A percentile compares a stretch with the other conserved stretches of the same genome.
These are phyloP conservation scores for Baccha elongata DNA, from an alignment of 2,888 invertebrate genomes.

Conservation along the genomic window DNA sequence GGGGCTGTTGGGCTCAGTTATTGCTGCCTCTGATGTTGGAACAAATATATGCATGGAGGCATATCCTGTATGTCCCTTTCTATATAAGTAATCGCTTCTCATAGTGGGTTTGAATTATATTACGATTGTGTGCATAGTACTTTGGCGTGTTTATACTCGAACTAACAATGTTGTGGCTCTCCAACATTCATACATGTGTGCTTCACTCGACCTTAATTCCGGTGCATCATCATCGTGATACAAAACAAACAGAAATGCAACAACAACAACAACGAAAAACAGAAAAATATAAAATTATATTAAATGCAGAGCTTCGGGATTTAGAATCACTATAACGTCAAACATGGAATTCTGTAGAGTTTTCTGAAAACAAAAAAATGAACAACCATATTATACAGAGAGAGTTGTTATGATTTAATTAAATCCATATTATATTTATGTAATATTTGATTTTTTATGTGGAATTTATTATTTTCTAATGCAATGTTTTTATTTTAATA, in stretches of 20 bases:
- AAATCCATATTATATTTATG: conserved; percentile 34
- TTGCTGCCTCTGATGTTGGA: conserved; percentile 22
- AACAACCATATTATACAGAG: neutral
- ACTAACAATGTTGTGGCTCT: conserved; percentile 64
- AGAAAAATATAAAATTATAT: conserved; percentile 30
- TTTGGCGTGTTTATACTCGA: conserved; percentile 64
- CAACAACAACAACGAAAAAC: neutral
- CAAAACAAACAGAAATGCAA: conserved; percentile 30
- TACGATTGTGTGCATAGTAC: conserved; percentile 70
- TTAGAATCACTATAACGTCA: conserved; percentile 10
- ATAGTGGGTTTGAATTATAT: conserved; percentile 71
- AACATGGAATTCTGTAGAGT: neutral
- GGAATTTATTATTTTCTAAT: conserved; percentile 7
- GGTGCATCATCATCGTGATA: conserved; percentile 35
- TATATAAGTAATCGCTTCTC: conserved; percentile 66
- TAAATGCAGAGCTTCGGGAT: conserved; percentile 39
- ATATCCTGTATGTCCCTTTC: conserved; percentile 64
- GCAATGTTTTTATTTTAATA: neutral
- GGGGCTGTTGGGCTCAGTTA: conserved; percentile 11
- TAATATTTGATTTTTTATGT: conserved; percentile 31
- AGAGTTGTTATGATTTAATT: conserved; percentile 33
- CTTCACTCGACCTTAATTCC: conserved; percentile 69
- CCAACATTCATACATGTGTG: conserved; percentile 65
- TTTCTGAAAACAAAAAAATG: neutral
- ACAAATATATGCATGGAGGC: conserved; percentile 65